Evolutionary conservation across 1,140 invertebrate species (phyloP).

Genomic region (Bactericera cockerelli): DNA sequence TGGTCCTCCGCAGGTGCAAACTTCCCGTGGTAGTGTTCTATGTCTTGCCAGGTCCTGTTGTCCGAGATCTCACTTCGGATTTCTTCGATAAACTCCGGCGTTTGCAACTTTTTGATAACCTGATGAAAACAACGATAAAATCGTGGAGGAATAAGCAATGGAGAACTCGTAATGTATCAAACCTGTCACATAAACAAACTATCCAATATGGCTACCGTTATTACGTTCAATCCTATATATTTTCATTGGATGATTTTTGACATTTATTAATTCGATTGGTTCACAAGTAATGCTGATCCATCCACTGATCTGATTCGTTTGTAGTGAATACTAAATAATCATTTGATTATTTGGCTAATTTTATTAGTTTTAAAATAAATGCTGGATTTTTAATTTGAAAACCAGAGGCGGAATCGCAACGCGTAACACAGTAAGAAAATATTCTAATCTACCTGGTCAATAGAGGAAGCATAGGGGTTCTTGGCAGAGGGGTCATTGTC

Average conservation of each 20-base stretch:
- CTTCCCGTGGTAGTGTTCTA: slow-evolving; percentile 51
- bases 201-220: too few relatives aligned
- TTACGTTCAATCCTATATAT: background rate
- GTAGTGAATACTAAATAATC: background rate
- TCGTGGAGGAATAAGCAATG: too few relatives aligned
- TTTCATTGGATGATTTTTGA: too few relatives aligned
- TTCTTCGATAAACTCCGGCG: slow-evolving; percentile 40
- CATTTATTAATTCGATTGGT: too few relatives aligned
- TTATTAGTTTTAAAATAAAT: background rate
- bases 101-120: slow-evolving; percentile 46
- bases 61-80: slow-evolving; percentile 50
- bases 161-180: too few relatives aligned
- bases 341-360: background rate
- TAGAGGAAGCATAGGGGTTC: background rate
- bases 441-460: background rate
- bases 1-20: slow-evolving; percentile 40
- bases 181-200: too few relatives aligned
- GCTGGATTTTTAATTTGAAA: too few relatives aligned
- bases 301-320: background rate
- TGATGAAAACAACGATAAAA: slow-evolving; percentile 34
- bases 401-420: background rate
- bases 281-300: too few relatives aligned
- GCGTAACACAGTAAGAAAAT: too few relatives aligned
- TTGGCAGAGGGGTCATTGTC: background rate
- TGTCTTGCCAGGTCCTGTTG: slow-evolving; percentile 45